Percentiles rank a stretch among this genome's conserved stretches.
These are phyloP conservation scores for Emmelina monodactyla DNA, from an alignment of 2,888 invertebrate species.

Conservation along the genomic window DNA sequence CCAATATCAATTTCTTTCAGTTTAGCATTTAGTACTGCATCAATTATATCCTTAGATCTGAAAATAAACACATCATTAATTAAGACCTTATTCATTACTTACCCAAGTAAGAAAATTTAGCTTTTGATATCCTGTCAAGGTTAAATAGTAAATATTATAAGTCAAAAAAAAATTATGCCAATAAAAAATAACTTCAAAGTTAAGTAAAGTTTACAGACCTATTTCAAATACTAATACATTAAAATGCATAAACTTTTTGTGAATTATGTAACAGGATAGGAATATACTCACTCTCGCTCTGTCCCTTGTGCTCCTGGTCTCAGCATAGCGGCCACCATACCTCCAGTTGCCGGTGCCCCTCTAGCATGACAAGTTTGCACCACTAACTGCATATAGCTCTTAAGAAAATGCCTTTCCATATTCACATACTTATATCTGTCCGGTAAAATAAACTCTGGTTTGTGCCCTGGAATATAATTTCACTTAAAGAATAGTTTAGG, in stretches of 20 bases:
- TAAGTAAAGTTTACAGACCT: no score
- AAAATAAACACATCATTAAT: no score
- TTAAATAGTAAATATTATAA: no score
- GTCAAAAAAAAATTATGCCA: no score
- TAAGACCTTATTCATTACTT: no score
- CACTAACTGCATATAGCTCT: slow-evolving; percentile 68
- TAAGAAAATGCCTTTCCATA: slow-evolving; percentile 70
- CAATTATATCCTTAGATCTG: slow-evolving; percentile 44
- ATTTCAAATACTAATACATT: no score
- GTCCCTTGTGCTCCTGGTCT: slow-evolving; percentile 34
- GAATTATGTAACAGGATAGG: no score
- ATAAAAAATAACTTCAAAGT: no score
- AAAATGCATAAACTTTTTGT: no score
- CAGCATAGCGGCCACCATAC: slow-evolving; percentile 72
- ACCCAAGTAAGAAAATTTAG: no score
- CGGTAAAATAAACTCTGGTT: slow-evolving; percentile 68
- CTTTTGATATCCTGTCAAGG: no score
- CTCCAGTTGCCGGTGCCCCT: slow-evolving; percentile 71
- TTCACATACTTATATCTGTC: slow-evolving; percentile 74
- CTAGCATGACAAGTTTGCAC: slow-evolving; percentile 67
- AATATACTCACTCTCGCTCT: slow-evolving; percentile 36
- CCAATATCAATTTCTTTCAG: slow-evolving; percentile 64
- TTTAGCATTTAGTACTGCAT: slow-evolving; percentile 56
- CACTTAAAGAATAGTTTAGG: slow-evolving; percentile 1
- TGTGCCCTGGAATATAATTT: slow-evolving; percentile 40